Conservation (phyloP, 2,888 invertebrate species). For the Megastigmus dorsalis region DNA sequence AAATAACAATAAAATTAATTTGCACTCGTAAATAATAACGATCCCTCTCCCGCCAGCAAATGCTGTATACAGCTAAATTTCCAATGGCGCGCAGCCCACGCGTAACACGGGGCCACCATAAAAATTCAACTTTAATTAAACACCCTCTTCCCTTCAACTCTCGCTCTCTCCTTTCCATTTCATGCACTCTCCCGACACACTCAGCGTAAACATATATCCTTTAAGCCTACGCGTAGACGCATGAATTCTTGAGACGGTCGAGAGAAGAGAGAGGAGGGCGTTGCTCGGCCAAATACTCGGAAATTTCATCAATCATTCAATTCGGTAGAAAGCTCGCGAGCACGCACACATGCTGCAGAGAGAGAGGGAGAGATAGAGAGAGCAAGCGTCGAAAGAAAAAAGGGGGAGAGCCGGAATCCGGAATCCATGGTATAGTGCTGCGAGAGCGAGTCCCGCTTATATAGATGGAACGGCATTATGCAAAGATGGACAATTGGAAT, state of each 20-base stretch:
- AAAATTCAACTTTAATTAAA: constrained; percentile 40
- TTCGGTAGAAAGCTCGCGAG: no score
- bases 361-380: background rate
- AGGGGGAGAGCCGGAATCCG: background rate
- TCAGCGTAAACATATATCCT: background rate
- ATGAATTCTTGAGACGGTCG: background rate
- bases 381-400: background rate
- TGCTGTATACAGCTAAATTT: no score
- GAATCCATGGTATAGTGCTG: no score
- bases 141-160: background rate
- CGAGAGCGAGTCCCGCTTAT: no score
- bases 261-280: no score
- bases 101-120: background rate
- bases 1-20: constrained; percentile 27
- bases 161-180: background rate
- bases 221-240: background rate
- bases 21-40: constrained; percentile 2
- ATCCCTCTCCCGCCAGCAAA: background rate
- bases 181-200: background rate
- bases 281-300: background rate
- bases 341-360: no score
- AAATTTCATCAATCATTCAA: constrained; percentile 43
- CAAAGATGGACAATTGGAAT: constrained; percentile 46
- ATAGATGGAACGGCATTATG: no score
- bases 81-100: no score